Evolutionary conservation across 2,113 vertebrate species (phyloP), one percentile per base, ranked within the genome.

Genomic region (Mirza zaza): DNA sequence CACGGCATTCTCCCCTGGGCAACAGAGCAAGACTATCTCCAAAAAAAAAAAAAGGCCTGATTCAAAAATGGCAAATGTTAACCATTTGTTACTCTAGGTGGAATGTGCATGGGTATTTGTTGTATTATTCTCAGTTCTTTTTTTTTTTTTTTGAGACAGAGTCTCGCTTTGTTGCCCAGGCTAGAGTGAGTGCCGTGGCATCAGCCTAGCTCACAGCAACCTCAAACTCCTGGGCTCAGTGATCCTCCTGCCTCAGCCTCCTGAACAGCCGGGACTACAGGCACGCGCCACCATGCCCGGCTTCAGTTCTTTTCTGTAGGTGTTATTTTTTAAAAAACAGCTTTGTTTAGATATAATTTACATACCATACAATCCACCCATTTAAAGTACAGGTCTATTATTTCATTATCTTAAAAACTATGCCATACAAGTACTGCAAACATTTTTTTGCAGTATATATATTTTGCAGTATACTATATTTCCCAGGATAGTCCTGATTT

Each of bases 31-130:
- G 57, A 23, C 21, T 23, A 21, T 59, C 21, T 23, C 57, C 23
- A 68, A 55, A 55, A 76, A 68, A 76, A 68, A 9, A 59, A 23
- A 59, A 59, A 59, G 20, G 73, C 77, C 52, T 48, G 45, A 84
- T 79, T 89, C 36, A 95, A 91, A 90, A 77, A 61, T 61, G 63
- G 39, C 42, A 87, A 32, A 85, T 48, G 45, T 75, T 93, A 85
- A 85, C 34, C 23, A 79, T 73, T 79, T 50, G 39, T 59, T 80
- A 87, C 36, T 80, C 34, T 80, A 57, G 21, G 55, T 92, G 59
- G 73, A 63, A 27, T 29, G 25, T 36, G 34, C 8, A 11, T 18
- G 8, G 36, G n/a, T 85, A 27, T 77, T 65, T 75, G 21, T 65
- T 55, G 27, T 55, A 12, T 96, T 79, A 75, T 39, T 57, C 34